Percentiles rank a stretch among this genome's conserved stretches.
phyloP scores from a whole-genome alignment of 35 echinoderm and acorn worm species.

The Ophiothrix spiculata region DNA sequence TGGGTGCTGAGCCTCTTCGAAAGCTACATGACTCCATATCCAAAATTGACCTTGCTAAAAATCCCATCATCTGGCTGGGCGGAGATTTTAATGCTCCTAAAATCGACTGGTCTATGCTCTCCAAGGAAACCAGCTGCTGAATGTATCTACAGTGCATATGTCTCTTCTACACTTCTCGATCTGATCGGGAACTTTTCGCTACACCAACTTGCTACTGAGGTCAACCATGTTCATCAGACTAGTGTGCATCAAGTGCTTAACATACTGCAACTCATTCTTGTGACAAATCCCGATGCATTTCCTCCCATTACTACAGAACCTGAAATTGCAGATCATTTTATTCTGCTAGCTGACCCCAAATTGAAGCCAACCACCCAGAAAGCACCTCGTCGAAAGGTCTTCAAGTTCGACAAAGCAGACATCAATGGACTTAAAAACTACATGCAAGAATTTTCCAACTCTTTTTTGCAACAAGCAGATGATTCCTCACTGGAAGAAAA shows the following conservation, averaged over 20 bases:
- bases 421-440: neutral
- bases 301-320: no score
- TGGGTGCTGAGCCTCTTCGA: neutral
- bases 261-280: neutral
- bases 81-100: neutral
- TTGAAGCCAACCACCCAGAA: neutral
- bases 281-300: neutral
- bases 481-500: neutral
- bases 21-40: neutral
- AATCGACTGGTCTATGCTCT: no score
- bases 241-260: neutral
- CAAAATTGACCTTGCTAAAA: neutral
- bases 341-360: neutral
- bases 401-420: neutral
- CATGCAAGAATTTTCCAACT: neutral
- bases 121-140: neutral
- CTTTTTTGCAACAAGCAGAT: neutral
- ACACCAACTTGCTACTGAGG: neutral
- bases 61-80: neutral
- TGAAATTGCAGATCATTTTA: neutral
- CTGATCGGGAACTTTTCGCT: neutral
- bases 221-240: neutral
- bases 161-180: no score
- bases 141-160: neutral
- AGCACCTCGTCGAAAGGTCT: neutral